Conservation (phyloP, 2,113 vertebrate genomes). For the Eubucco bourcierii region DNA sequence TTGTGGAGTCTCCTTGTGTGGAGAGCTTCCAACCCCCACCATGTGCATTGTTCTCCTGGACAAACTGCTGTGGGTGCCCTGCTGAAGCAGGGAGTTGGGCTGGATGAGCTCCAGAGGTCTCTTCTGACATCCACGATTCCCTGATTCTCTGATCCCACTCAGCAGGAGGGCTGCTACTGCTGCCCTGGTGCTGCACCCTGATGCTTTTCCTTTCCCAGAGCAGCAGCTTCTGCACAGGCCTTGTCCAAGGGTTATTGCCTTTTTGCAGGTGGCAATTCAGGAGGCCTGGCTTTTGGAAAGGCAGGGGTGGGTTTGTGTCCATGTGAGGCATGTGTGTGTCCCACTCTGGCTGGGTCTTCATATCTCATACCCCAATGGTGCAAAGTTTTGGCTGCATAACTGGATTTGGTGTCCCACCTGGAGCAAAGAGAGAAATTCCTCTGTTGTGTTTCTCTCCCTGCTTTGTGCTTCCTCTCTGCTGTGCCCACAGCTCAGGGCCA, state of each 20-base stretch:
- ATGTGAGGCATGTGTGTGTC: background rate
- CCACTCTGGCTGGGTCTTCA: background rate
- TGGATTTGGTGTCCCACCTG: background rate
- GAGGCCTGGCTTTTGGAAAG: background rate
- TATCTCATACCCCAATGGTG: background rate
- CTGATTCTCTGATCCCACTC: background rate
- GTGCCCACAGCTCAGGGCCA: background rate
- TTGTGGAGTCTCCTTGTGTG: too few species aligned
- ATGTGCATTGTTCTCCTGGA: too few species aligned
- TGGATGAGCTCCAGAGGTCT: too few species aligned
- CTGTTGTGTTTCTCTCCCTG: background rate
- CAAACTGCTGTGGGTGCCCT: too few species aligned
- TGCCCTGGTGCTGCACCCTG: background rate
- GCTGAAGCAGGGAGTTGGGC: too few species aligned
- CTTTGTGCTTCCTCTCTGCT: background rate
- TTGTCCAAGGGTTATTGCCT: background rate
- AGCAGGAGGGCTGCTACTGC: fast-evolving
- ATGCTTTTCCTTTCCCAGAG: too few species aligned
- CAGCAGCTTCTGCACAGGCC: background rate
- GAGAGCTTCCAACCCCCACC: too few species aligned
- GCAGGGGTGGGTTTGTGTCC: background rate
- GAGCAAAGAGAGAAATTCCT: background rate
- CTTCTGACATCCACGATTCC: too few species aligned
- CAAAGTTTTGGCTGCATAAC: background rate
- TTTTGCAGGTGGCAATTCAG: background rate